Percentiles rank a stretch among this genome's conserved stretches.
These are phyloP conservation scores for Papilio demoleus DNA, from an alignment of 2,888 invertebrate species.

Conservation along the genomic window DNA sequence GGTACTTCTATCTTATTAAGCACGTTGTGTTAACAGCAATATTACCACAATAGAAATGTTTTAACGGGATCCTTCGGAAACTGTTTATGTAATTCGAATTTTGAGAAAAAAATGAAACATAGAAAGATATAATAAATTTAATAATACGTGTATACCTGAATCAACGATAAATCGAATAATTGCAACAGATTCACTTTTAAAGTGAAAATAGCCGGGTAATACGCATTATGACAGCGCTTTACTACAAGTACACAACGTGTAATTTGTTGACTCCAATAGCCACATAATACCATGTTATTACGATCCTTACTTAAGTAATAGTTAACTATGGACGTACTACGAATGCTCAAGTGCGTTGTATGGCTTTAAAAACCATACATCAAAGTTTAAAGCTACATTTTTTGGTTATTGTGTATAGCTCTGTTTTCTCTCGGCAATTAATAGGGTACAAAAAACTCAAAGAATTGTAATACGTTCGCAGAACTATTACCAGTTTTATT, in stretches of 20 bases:
- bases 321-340: not conserved
- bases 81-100: not conserved
- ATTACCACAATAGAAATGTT: not conserved
- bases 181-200: not conserved
- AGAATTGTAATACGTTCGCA: not conserved
- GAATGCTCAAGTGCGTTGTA: not conserved
- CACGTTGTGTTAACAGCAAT: not conserved
- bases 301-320: not conserved
- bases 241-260: not conserved
- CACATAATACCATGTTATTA: not conserved
- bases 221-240: not conserved
- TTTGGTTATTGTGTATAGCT: conserved; percentile 5
- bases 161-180: not conserved
- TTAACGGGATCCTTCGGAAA: not conserved
- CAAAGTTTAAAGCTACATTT: conserved; percentile 1
- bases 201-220: not conserved
- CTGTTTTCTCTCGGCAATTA: not conserved
- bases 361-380: not conserved
- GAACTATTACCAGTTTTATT: not conserved
- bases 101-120: not conserved
- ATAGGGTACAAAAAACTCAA: not conserved
- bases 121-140: not conserved
- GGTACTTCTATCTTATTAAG: no score
- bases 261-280: conserved; percentile 4
- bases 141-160: not conserved